A percentile compares a stretch with the other conserved stretches of the same genome.
Evolutionary conservation across 2,113 vertebrate species (phyloP).

Genomic region (Suricata suricatta): DNA sequence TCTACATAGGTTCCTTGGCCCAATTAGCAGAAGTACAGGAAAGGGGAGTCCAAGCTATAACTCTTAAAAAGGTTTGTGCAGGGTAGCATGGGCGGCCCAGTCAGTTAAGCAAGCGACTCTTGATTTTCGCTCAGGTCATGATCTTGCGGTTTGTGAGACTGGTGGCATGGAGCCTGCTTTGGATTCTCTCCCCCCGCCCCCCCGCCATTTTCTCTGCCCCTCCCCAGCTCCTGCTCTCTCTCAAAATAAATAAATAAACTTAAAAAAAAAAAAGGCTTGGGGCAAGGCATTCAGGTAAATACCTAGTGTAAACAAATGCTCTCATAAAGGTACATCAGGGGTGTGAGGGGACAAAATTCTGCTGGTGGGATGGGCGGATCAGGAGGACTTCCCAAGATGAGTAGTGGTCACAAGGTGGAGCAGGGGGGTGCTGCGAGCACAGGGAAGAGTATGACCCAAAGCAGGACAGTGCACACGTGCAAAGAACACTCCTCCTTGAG

Average conservation of each 20-base stretch:
- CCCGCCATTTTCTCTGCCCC: no score
- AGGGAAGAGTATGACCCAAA: background rate
- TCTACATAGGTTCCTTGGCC: background rate
- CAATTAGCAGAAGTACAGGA: background rate
- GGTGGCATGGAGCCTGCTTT: no score
- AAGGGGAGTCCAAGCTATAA: background rate
- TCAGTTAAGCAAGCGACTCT: no score
- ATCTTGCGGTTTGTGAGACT: no score
- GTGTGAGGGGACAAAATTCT: background rate
- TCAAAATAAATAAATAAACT: no score
- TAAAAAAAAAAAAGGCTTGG: background rate
- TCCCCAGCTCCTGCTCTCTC: no score
- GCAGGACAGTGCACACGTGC: background rate
- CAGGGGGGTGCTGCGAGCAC: background rate
- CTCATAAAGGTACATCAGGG: no score
- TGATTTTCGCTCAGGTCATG: no score
- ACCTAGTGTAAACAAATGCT: background rate
- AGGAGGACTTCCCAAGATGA: background rate
- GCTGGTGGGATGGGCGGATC: background rate
- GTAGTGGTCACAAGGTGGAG: background rate
- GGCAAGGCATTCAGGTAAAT: background rate
- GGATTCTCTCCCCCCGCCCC: no score
- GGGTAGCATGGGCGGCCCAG: no score
- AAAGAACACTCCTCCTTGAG: background rate
- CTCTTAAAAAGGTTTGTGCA: background rate